Evolutionary conservation across 2,797 vertebrate species (phyloP).

Genomic region (Ptychadena robeensis): DNA sequence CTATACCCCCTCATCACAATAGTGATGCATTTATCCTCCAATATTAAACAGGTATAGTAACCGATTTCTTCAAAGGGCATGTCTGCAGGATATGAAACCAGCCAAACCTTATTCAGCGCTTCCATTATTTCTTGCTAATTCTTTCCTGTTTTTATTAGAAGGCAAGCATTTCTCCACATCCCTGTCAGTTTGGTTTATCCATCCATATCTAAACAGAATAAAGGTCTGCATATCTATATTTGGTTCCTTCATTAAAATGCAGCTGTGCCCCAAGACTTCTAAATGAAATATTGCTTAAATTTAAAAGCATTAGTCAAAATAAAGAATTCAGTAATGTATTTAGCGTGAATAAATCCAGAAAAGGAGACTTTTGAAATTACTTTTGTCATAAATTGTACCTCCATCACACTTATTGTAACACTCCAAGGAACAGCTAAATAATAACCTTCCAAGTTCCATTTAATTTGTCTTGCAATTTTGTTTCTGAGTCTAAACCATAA

Average conservation of each 20-base stretch:
- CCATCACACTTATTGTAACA: neutral
- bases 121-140: slow-evolving; percentile 41
- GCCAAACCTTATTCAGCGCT: slow-evolving; percentile 10
- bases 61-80: slow-evolving; percentile 9
- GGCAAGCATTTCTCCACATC: slow-evolving; percentile 41
- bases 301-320: slow-evolving; percentile 50
- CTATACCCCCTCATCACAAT: neutral
- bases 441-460: slow-evolving; percentile 2
- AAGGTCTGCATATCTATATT: slow-evolving; percentile 49
- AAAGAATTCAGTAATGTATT: slow-evolving; percentile 31
- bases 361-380: slow-evolving; percentile 31
- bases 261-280: slow-evolving; percentile 26
- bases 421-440: slow-evolving; percentile 18
- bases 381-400: slow-evolving; percentile 26
- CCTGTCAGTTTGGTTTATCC: slow-evolving; percentile 51
- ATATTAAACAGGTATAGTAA: slow-evolving; percentile 1
- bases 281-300: slow-evolving; percentile 43
- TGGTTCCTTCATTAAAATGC: slow-evolving; percentile 52
- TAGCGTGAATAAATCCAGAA: slow-evolving; percentile 41
- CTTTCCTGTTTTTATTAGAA: slow-evolving; percentile 55
- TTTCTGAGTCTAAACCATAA: neutral
- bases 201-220: slow-evolving; percentile 51
- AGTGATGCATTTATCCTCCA: neutral
- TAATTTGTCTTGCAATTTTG: slow-evolving; percentile 3
- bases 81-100: neutral